Percentiles rank a stretch among this genome's conserved stretches.
phyloP scores from a whole-genome alignment of 2,888 invertebrate genomes.

The Podotricha telesiphe region DNA sequence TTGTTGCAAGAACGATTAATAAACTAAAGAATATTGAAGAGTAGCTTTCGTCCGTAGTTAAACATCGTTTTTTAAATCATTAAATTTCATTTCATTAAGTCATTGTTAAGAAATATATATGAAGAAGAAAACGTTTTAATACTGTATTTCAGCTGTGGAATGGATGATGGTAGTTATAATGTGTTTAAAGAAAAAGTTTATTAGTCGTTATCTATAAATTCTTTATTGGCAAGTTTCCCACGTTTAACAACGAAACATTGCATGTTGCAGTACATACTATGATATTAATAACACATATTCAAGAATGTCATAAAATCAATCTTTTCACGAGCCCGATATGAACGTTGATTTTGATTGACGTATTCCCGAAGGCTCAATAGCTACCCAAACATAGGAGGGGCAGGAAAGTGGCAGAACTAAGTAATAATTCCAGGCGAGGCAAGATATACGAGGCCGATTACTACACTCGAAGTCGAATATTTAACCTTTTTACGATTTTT shows the following conservation, averaged over 20 bases:
- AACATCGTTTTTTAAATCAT: not conserved
- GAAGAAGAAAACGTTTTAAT: not conserved
- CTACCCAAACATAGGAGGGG: constrained; percentile 40
- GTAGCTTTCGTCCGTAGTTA: not conserved
- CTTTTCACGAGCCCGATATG: constrained; percentile 30
- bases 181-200: constrained; percentile 15
- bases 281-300: constrained; percentile 6
- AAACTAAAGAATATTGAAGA: constrained; percentile 12
- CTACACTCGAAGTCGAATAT: constrained; percentile 24
- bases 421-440: constrained; percentile 35
- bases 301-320: constrained; percentile 28
- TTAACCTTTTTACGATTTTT: not conserved
- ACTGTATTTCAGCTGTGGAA: not conserved
- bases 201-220: constrained; percentile 3
- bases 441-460: constrained; percentile 33
- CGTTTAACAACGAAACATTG: not conserved
- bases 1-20: not conserved
- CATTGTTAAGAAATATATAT: not conserved
- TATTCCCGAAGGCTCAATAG: constrained; percentile 37
- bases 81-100: not conserved
- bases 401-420: constrained; percentile 38
- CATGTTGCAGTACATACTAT: not conserved
- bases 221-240: constrained; percentile 21
- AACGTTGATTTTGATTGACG: constrained; percentile 40
- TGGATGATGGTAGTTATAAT: not conserved